A percentile compares a stretch with the other conserved stretches of the same genome.
Conservation (phyloP, 2,888 invertebrate species). For the Dryocosmus kuriphilus region DNA sequence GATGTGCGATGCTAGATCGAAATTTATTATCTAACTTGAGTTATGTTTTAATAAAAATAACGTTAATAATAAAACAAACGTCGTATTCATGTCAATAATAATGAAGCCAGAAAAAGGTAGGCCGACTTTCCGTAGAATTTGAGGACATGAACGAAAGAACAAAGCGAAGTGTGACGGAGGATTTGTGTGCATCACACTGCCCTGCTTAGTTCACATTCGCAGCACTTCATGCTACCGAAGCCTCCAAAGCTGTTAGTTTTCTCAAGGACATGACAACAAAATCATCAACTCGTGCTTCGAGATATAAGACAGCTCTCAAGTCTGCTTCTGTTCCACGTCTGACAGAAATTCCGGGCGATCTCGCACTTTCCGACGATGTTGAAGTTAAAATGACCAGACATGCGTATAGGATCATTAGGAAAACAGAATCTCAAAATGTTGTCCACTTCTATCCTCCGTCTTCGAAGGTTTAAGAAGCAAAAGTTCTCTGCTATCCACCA, state of each 20-base stretch:
- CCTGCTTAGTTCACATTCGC: slow-evolving; percentile 38
- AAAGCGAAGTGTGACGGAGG: slow-evolving; percentile 40
- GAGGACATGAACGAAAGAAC: slow-evolving; percentile 39
- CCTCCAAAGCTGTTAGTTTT: slow-evolving; percentile 42
- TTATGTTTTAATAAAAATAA: too few species aligned
- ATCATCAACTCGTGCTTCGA: slow-evolving; percentile 18
- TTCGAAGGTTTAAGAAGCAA: not conserved
- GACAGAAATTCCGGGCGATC: not conserved
- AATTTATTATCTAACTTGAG: too few species aligned
- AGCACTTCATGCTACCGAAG: slow-evolving; percentile 43
- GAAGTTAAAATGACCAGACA: not conserved
- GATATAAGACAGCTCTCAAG: not conserved
- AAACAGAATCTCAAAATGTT: not conserved
- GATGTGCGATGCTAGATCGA: too few species aligned
- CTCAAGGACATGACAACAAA: slow-evolving; percentile 39
- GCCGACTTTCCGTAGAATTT: slow-evolving; percentile 42
- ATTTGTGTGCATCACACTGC: slow-evolving; percentile 35
- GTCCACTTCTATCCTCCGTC: not conserved
- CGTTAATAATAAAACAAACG: too few species aligned
- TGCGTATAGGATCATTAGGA: too few species aligned
- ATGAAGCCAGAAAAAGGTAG: slow-evolving; percentile 32
- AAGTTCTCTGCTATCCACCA: not conserved
- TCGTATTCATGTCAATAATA: too few species aligned
- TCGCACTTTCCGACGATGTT: not conserved
- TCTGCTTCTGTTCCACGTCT: too few species aligned